A percentile compares a stretch with the other conserved stretches of the same genome.
Evolutionary conservation across 2,888 invertebrate species (phyloP).

Genomic region (Horisme vitalbata): DNA sequence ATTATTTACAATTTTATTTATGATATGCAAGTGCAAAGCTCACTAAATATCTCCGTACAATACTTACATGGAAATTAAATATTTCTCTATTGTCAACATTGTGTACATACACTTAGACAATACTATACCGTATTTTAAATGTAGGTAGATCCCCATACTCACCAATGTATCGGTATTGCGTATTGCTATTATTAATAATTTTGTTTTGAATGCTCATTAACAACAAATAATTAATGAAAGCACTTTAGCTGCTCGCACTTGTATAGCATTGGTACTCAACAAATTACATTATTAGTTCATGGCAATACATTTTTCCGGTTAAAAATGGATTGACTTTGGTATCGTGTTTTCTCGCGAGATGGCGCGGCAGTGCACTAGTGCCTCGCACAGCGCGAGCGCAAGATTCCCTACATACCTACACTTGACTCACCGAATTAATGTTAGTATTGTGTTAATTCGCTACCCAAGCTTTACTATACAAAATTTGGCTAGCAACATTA

Average conservation of each 20-base stretch:
- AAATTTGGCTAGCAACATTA: constrained; percentile 75
- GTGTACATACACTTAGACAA: constrained; percentile 61
- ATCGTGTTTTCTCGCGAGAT: constrained; percentile 43
- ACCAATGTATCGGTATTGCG: constrained; percentile 13
- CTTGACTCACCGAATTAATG: constrained; percentile 35
- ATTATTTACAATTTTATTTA: constrained; percentile 70
- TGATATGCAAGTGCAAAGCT: constrained; percentile 84
- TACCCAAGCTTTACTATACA: constrained; percentile 66
- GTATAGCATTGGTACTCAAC: constrained; percentile 73
- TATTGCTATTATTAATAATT: constrained; percentile 51
- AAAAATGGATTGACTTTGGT: constrained; percentile 80
- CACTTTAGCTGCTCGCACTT: constrained; percentile 79
- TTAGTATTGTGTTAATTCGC: constrained; percentile 46
- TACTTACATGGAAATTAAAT: constrained; percentile 51
- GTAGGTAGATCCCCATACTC: constrained; percentile 33
- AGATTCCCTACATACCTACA: constrained; percentile 20
- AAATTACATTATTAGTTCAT: constrained; percentile 56
- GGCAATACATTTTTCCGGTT: constrained; percentile 74
- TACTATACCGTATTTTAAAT: constrained; percentile 51
- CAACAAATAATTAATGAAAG: constrained; percentile 54
- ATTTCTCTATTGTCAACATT: constrained; percentile 58
- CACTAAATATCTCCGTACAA: constrained; percentile 67
- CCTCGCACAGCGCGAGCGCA: constrained; percentile 1
- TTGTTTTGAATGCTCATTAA: constrained; percentile 30
- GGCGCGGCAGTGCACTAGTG: neutral